Evolutionary conservation across 2,113 vertebrate genomes (phyloP).

Genomic region (Phaethon lepturus): DNA sequence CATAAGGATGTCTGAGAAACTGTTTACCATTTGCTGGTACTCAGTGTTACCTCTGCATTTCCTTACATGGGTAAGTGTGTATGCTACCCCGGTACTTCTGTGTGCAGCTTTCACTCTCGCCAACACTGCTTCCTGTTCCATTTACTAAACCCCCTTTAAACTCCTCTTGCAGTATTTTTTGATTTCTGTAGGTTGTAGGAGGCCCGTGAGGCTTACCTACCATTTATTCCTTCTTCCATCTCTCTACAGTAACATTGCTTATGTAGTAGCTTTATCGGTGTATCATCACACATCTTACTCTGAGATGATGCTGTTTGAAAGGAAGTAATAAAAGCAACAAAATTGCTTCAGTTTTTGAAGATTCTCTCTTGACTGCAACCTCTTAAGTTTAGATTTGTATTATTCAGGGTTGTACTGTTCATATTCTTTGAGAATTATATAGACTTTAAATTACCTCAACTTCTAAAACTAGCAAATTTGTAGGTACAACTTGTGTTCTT

Average conservation of each 20-base stretch:
- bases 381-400: neutral
- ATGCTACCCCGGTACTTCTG: neutral
- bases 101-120: neutral
- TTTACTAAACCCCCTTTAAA: neutral
- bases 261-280: neutral
- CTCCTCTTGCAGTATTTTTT: neutral
- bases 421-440: neutral
- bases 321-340: neutral
- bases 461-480: neutral
- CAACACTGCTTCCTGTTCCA: neutral
- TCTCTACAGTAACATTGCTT: neutral
- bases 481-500: neutral
- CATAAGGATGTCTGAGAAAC: neutral
- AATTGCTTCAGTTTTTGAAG: neutral
- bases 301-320: neutral
- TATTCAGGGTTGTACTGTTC: neutral
- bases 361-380: neutral
- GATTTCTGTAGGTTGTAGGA: neutral
- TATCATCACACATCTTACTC: neutral
- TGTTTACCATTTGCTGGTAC: neutral
- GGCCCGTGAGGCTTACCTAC: neutral
- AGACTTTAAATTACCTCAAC: neutral
- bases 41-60: neutral
- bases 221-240: neutral
- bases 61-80: neutral